phyloP scores from a whole-genome alignment of 1,140 invertebrate genomes.

The Teleogryllus occipitalis region DNA sequence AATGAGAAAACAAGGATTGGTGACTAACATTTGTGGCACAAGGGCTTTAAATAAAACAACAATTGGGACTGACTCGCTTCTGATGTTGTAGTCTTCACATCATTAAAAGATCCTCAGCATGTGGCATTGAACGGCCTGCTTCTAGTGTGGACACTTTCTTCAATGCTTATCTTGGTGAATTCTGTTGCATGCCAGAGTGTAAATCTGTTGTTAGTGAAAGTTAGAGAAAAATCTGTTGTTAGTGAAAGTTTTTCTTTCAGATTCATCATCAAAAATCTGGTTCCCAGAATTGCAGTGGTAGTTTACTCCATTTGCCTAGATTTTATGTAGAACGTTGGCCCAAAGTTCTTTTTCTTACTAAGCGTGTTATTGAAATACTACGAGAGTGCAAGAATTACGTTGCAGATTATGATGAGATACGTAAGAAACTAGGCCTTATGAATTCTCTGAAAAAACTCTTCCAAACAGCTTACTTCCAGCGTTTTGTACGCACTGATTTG shows the following conservation, averaged over 20 bases:
- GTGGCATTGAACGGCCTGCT: no score
- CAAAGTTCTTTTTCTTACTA: slow-evolving; percentile 43
- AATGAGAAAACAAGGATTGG: no score
- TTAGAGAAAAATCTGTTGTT: background rate
- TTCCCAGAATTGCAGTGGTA: slow-evolving; percentile 38
- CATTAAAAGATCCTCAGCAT: no score
- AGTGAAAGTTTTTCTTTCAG: slow-evolving; percentile 14
- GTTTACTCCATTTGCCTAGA: slow-evolving; percentile 48
- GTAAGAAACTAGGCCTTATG: slow-evolving; percentile 37
- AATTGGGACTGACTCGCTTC: no score
- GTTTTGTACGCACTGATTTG: slow-evolving; percentile 36
- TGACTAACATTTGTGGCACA: no score
- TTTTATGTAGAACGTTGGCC: slow-evolving; percentile 51
- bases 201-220: no score
- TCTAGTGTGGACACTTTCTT: no score
- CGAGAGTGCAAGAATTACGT: slow-evolving; percentile 43
- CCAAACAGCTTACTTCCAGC: slow-evolving; percentile 34
- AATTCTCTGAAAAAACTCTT: slow-evolving; percentile 43
- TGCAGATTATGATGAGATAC: slow-evolving; percentile 45
- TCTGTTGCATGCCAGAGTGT: no score
- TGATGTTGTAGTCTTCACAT: no score
- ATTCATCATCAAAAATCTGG: slow-evolving; percentile 33
- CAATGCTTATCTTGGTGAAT: no score
- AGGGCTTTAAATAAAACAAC: no score
- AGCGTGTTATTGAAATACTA: slow-evolving; percentile 47